Evolutionary conservation across 2,797 vertebrate genomes (phyloP).

Genomic region (Varecia variegata): DNA sequence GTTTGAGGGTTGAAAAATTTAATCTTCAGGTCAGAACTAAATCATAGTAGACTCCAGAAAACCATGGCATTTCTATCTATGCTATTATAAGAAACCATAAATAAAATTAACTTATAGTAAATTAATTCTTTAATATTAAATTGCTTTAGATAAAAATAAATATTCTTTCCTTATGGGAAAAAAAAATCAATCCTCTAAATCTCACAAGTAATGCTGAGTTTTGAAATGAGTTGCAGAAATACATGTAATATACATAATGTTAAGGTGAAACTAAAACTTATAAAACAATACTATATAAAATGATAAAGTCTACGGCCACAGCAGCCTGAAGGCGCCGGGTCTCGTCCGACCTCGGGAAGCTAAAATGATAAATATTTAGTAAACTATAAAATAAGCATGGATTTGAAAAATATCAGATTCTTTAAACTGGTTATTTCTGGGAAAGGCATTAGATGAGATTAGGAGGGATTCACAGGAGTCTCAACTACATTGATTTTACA

Average conservation of each 20-base stretch:
- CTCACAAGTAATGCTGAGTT: slow-evolving; percentile 11
- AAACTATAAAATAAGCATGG: no score
- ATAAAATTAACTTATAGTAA: background rate
- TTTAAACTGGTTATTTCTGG: background rate
- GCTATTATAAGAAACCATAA: background rate
- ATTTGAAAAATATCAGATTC: no score
- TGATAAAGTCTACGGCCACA: no score
- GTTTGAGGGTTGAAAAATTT: background rate
- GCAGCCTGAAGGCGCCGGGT: no score
- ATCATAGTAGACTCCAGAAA: background rate
- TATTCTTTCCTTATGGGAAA: background rate
- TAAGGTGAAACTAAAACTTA: background rate
- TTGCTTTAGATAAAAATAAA: slow-evolving; percentile 13
- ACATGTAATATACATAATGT: background rate
- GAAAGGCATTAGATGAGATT: background rate
- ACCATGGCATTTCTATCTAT: background rate
- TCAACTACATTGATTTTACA: background rate
- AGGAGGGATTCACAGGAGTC: background rate
- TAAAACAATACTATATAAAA: background rate
- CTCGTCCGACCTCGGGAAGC: no score
- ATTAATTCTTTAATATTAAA: slow-evolving; percentile 13
- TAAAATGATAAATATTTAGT: no score
- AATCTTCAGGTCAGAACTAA: slow-evolving; percentile 23
- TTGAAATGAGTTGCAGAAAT: slow-evolving; percentile 30
- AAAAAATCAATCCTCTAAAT: background rate